These are phyloP conservation scores for Petromus typicus DNA, from an alignment of 2,113 vertebrate genomes.

Conservation along the genomic window DNA sequence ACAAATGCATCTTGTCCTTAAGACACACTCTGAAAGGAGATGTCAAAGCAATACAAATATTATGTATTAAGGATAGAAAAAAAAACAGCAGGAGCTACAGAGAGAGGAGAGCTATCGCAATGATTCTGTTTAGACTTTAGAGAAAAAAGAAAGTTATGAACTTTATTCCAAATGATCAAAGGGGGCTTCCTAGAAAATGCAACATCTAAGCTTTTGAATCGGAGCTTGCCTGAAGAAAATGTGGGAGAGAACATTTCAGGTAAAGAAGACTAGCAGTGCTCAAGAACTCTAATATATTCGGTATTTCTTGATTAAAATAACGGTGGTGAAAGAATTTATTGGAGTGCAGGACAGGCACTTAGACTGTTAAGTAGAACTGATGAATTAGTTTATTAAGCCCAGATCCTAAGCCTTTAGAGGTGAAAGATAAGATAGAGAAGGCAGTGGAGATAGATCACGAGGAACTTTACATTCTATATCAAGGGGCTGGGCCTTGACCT, in stretches of 20 bases:
- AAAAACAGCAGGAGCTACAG: background rate
- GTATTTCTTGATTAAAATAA: background rate
- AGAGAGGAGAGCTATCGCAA: background rate
- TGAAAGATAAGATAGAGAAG: background rate
- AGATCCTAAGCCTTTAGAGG: background rate
- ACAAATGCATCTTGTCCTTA: background rate
- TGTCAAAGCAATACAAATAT: background rate
- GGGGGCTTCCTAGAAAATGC: constrained; percentile 6
- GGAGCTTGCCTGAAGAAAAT: background rate
- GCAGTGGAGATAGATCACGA: background rate
- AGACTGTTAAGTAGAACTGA: background rate
- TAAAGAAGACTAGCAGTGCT: background rate
- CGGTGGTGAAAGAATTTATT: background rate
- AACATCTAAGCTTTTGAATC: background rate
- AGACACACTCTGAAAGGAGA: background rate
- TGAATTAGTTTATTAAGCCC: background rate
- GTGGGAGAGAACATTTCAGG: background rate
- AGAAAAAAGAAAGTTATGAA: constrained; percentile 9
- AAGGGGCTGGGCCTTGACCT: constrained; percentile 4
- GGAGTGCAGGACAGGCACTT: background rate
- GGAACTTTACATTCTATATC: background rate
- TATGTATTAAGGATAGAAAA: background rate
- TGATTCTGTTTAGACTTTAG: background rate
- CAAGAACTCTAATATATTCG: background rate
- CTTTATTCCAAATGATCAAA: constrained; percentile 24